A percentile compares a stretch with the other conserved stretches of the same genome.
These are phyloP conservation scores for Crenuchus spilurus DNA, from an alignment of 2,797 vertebrate genomes.

Conservation along the genomic window DNA sequence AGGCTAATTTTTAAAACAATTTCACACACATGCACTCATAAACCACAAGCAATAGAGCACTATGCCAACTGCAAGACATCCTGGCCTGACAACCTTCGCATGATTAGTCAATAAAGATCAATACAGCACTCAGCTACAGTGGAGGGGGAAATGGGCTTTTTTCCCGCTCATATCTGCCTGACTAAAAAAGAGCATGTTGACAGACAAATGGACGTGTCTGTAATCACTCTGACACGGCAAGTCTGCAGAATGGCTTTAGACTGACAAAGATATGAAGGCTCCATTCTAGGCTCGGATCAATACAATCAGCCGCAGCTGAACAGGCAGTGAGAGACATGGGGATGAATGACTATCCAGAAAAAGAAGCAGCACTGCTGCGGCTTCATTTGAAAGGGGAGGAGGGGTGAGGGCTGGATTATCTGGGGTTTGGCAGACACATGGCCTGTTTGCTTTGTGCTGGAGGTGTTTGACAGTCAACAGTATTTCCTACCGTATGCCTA, in stretches of 20 bases:
- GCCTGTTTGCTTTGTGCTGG: slow-evolving; percentile 45
- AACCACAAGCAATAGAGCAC: slow-evolving; percentile 26
- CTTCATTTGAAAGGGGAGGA: background rate
- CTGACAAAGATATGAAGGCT: slow-evolving; percentile 63
- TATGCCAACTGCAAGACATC: slow-evolving; percentile 33
- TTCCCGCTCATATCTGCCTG: slow-evolving; percentile 23
- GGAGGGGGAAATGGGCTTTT: slow-evolving; percentile 50
- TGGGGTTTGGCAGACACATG: slow-evolving; percentile 26
- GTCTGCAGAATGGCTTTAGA: slow-evolving; percentile 52
- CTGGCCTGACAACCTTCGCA: slow-evolving; percentile 35
- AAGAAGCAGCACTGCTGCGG: background rate
- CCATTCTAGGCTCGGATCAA: slow-evolving; percentile 68
- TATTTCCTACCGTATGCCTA: slow-evolving; percentile 3
- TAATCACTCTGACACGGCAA: slow-evolving; percentile 58
- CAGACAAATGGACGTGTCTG: slow-evolving; percentile 54
- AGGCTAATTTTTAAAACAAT: background rate
- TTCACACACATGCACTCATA: slow-evolving; percentile 15
- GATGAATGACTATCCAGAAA: slow-evolving; percentile 48
- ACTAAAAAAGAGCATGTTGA: slow-evolving; percentile 42
- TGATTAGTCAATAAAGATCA: slow-evolving; percentile 63
- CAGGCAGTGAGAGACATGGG: slow-evolving; percentile 58
- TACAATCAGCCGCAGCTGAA: slow-evolving; percentile 66
- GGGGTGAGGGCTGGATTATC: slow-evolving; percentile 29
- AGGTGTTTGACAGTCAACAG: slow-evolving; percentile 31
- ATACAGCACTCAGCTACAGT: slow-evolving; percentile 57